These are phyloP conservation scores for Brachionus paranguensis DNA, from an alignment of 1,140 invertebrate species.

Conservation along the genomic window DNA sequence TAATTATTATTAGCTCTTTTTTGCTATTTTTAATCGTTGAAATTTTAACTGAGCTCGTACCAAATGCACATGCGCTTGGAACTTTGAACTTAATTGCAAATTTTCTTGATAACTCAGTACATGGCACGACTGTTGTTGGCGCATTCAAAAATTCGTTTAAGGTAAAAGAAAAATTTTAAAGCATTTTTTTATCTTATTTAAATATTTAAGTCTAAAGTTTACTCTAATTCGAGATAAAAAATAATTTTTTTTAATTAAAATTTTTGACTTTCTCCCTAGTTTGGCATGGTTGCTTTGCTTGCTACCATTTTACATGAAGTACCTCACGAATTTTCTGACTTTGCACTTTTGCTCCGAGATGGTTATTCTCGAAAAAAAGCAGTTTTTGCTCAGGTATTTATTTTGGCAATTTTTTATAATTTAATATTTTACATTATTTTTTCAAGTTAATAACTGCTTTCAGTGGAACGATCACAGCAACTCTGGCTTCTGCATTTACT, in stretches of 20 bases:
- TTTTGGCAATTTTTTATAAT: background rate
- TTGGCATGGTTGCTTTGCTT: slow-evolving; percentile 82
- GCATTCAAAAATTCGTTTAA: slow-evolving; percentile 37
- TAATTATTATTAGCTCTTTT: slow-evolving; percentile 23
- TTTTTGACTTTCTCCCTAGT: slow-evolving; percentile 59
- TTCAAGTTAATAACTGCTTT: slow-evolving; percentile 14
- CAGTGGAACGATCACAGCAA: slow-evolving; percentile 2
- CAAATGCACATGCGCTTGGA: slow-evolving; percentile 27
- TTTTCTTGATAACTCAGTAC: slow-evolving; percentile 34
- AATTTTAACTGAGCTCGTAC: slow-evolving; percentile 28
- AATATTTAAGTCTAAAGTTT: background rate
- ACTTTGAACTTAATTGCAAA: slow-evolving; percentile 38
- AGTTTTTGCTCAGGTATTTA: slow-evolving; percentile 67
- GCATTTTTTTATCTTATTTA: background rate
- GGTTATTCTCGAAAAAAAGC: slow-evolving; percentile 62
- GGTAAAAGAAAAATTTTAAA: background rate
- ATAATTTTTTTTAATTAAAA: background rate
- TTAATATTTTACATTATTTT: too few relatives aligned
- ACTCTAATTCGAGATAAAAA: background rate
- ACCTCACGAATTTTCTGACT: slow-evolving; percentile 93
- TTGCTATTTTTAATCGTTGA: slow-evolving; percentile 34
- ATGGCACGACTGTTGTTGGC: slow-evolving; percentile 36
- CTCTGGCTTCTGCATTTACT: background rate
- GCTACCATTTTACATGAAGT: slow-evolving; percentile 94
- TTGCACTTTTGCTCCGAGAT: slow-evolving; percentile 78